phyloP scores from a whole-genome alignment of 1,140 invertebrate species.

The Camponotus floridanus region DNA sequence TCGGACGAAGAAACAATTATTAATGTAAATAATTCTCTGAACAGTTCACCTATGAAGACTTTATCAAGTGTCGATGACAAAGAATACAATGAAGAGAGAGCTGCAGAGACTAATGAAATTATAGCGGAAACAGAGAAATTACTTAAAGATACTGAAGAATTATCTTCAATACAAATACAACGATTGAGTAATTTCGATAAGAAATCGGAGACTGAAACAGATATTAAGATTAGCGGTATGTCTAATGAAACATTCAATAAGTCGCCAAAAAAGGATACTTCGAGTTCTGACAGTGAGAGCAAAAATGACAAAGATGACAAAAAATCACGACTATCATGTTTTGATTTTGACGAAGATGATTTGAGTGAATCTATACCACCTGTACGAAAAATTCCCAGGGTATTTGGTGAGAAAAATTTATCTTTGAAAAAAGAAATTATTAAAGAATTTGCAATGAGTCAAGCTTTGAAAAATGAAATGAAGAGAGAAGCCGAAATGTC shows the following conservation, averaged over 20 bases:
- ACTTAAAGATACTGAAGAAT: constrained; percentile 79
- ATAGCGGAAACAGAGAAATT: constrained; percentile 79
- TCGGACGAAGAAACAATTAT: constrained; percentile 77
- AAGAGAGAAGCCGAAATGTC: constrained; percentile 64
- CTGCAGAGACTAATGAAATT: constrained; percentile 70
- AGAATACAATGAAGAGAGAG: constrained; percentile 48
- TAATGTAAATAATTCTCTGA: constrained; percentile 60
- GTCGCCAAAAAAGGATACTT: constrained; percentile 51
- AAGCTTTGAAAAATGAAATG: constrained; percentile 80
- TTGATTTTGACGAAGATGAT: constrained; percentile 88
- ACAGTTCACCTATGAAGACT: constrained; percentile 47
- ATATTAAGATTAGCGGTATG: not conserved
- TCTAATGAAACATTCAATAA: constrained; percentile 56
- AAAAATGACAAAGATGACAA: constrained; percentile 81
- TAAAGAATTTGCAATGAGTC: constrained; percentile 84
- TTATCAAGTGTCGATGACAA: constrained; percentile 58
- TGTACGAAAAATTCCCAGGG: constrained; percentile 85
- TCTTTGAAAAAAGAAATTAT: constrained; percentile 84
- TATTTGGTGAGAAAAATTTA: constrained; percentile 82
- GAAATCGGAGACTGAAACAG: constrained; percentile 36
- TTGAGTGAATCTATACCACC: constrained; percentile 83
- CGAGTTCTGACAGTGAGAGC: constrained; percentile 67
- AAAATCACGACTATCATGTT: constrained; percentile 86
- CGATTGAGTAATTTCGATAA: constrained; percentile 52
- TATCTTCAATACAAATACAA: constrained; percentile 61